Base-by-base conservation (phyloP, 2,113 vertebrate species). In the Anoura caudifer region DNA sequence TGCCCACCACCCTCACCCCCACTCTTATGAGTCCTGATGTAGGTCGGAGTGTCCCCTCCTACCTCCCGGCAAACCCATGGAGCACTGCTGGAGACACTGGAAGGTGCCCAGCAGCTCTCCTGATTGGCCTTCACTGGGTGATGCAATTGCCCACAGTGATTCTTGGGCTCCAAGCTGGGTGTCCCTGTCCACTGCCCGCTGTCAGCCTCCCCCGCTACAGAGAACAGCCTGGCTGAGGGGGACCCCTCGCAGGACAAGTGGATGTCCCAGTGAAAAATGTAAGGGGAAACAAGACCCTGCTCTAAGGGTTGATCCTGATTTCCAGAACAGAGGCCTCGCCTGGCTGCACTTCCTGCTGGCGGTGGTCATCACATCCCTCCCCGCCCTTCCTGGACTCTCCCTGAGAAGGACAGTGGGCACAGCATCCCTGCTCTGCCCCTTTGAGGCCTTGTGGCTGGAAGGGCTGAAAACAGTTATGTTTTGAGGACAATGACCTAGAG, bases 201-300 rank as follows among this genome's bases (percentile, higher is more conserved):
- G 20, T 56, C 36, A 16, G 81, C 81, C 54, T 38, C n/a, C 36
- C 26, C 7, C n/a, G 76, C 43, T 4, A 36, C 75, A 61, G 1
- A 61, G 56, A 22, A 4, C 24, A 3, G 17, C 14, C 5, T 12
- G 61, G 61, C 75, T 4, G 36, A 72, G 52, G 41, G 73, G 41
- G 9, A 38, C 50, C 47, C 13, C 52, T 33, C 6, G 2, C 12
- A 33, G 59, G 85, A 17, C 77, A n/a, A 13, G 16, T n/a, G 75
- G 56, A 8, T 4, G 56, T 11, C 19, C 3, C 43, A 36, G 45
- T 22, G 76, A 81, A 70, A 41, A 36, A 45, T 0, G 4, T 7
- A 63, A 82, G 14, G 2, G 8, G 17, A 11, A 31, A 15, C 0
- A 14, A 76, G 61, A n/a, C 9, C 52, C 92, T 11, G 33, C 33